Conservation (phyloP, 2,888 invertebrate genomes). For the Scrobipalpa costella region DNA sequence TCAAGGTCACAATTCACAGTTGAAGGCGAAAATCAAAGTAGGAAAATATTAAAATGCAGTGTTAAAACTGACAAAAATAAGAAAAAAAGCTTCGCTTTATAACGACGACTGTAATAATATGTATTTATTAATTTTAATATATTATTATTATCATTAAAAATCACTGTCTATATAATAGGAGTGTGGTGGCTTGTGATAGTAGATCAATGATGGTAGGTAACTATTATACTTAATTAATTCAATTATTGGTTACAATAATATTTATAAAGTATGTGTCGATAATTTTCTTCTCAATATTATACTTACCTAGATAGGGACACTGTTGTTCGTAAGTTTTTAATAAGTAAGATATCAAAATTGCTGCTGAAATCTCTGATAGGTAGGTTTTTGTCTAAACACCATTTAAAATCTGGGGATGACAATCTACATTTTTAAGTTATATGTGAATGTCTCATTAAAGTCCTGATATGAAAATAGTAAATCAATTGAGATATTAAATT, state of each 20-base stretch:
- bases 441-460: too few relatives aligned
- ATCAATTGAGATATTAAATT: not conserved
- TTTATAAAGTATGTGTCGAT: slow-evolving; percentile 30
- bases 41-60: slow-evolving; percentile 53
- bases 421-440: too few relatives aligned
- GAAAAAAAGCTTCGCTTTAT: slow-evolving; percentile 71
- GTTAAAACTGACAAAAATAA: slow-evolving; percentile 54
- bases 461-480: too few relatives aligned
- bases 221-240: slow-evolving; percentile 24
- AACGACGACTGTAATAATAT: slow-evolving; percentile 62
- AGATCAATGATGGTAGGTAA: slow-evolving; percentile 43
- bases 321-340: slow-evolving; percentile 25
- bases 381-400: not conserved
- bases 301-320: slow-evolving; percentile 26
- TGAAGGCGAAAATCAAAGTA: slow-evolving; percentile 46
- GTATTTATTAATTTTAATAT: slow-evolving; percentile 48
- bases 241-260: slow-evolving; percentile 23
- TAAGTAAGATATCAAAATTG: not conserved
- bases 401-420: too few relatives aligned
- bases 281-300: slow-evolving; percentile 28
- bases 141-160: slow-evolving; percentile 48
- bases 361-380: not conserved
- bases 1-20: slow-evolving; percentile 19
- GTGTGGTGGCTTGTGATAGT: slow-evolving; percentile 77
- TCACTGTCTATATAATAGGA: slow-evolving; percentile 69